Percentiles rank a stretch among this genome's conserved stretches.
Evolutionary conservation across 2,888 invertebrate species (phyloP).

Genomic region (Andrena fulva): DNA sequence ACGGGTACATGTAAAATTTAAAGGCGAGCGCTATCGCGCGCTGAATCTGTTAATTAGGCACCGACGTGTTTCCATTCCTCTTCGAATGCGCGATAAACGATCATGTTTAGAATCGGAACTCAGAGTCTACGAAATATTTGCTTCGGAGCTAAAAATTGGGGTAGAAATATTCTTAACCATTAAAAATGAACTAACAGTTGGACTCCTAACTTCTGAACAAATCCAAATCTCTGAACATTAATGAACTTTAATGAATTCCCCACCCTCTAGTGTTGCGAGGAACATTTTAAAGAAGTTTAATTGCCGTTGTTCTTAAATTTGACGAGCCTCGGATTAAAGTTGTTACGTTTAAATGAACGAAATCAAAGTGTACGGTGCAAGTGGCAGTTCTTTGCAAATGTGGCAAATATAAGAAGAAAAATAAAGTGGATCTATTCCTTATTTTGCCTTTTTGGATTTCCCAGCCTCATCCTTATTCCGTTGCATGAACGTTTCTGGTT

Average conservation of each 20-base stretch:
- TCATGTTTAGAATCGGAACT: not conserved
- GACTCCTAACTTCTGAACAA: too few relatives aligned
- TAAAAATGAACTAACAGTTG: not conserved
- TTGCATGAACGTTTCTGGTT: not conserved
- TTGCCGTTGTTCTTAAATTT: not conserved
- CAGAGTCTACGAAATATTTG: not conserved
- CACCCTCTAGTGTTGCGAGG: not conserved
- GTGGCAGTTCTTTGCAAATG: not conserved
- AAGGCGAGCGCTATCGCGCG: conserved; percentile 13
- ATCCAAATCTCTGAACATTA: too few relatives aligned
- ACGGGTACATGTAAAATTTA: conserved; percentile 21
- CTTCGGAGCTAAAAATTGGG: not conserved
- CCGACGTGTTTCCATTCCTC: not conserved
- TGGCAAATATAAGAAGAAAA: not conserved
- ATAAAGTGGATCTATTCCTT: too few relatives aligned
- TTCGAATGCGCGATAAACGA: not conserved
- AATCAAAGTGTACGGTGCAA: not conserved
- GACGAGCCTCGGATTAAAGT: not conserved
- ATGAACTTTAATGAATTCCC: not conserved
- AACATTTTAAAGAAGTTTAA: not conserved
- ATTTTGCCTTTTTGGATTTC: too few relatives aligned
- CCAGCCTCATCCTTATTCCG: not conserved
- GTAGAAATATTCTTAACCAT: not conserved
- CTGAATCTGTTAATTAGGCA: conserved; percentile 26
- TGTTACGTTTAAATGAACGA: not conserved